Conservation (phyloP, 1,140 invertebrate species). For the Drosophila sp. region DNA sequence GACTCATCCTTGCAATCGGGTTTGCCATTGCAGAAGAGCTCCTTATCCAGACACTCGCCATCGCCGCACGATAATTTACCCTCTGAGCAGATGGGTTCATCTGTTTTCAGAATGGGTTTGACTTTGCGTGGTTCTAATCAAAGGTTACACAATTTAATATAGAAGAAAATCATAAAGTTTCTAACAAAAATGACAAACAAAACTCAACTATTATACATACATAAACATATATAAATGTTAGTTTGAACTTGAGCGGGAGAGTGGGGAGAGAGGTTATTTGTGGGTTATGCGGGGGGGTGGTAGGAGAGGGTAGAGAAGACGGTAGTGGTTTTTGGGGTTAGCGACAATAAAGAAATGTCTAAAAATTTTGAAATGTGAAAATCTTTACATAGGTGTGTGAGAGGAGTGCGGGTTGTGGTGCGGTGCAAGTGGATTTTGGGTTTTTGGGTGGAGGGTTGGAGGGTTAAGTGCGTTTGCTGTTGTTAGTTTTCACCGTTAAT, state of each 20-base stretch:
- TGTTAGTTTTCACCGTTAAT: slow-evolving; percentile 17
- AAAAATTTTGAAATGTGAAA: slow-evolving; percentile 76
- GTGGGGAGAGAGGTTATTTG: too few relatives aligned
- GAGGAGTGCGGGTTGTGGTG: slow-evolving; percentile 6
- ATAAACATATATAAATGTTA: neutral
- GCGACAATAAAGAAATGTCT: slow-evolving; percentile 67
- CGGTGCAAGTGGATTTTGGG: too few relatives aligned
- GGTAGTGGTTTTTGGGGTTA: slow-evolving; percentile 48
- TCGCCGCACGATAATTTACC: slow-evolving; percentile 94
- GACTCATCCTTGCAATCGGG: slow-evolving; percentile 96
- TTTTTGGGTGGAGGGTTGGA: too few relatives aligned
- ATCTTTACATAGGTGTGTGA: slow-evolving; percentile 40
- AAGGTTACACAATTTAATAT: neutral
- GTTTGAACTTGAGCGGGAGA: neutral
- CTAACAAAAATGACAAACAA: too few relatives aligned
- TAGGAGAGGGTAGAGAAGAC: too few relatives aligned
- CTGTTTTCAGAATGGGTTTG: slow-evolving; percentile 93
- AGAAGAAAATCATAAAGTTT: neutral
- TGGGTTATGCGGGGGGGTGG: too few relatives aligned
- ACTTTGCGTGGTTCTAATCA: slow-evolving; percentile 93
- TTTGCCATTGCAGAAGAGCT: slow-evolving; percentile 96
- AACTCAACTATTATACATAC: too few relatives aligned
- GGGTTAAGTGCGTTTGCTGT: slow-evolving; percentile 28
- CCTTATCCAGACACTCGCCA: slow-evolving; percentile 94
- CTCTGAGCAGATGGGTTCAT: slow-evolving; percentile 94